Base-by-base conservation (phyloP, 2,888 invertebrate species). In the Criorhina ranunculi region DNA sequence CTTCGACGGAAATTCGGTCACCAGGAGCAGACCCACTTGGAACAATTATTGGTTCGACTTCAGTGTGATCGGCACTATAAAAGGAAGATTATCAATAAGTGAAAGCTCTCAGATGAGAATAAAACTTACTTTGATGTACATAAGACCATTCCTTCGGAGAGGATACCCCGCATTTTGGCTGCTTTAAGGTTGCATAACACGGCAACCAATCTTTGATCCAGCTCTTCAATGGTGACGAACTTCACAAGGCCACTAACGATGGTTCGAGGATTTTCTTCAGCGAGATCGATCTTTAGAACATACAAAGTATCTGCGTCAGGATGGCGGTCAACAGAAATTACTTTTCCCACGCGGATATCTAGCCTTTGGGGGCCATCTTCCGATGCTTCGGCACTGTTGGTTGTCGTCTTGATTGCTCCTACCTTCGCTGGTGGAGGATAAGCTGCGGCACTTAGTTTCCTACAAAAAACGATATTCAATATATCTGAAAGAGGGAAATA, bases 101-200 rank as follows among this genome's bases (percentile, higher is more conserved):
- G 31, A 0, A 15, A 31, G n/a, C 7, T 31, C 19, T 49, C 9
- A 35, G 11, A 44, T 67, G 51, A 6, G 40, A 17, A 17, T 31
- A 33, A 6, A 53, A 92, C 93, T 92, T 90, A 95, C 95, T 94
- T 92, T 51, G 97, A 97, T 12, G 98, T 97, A 93, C 98, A 98
- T 57, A 98, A 93, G 40, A 98, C 96, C 98, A 98, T 98, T 83
- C 98, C 98, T 90, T 96, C 95, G 0, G 98, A 98, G 88, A 96
- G 95, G 31, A 98, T 93, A 60, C 98, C 98, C 87, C 98, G 94
- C 95, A 99, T 97, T 93, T 98, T 99, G 11, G 98, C 98, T 40
- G 99, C 95, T 92, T 99, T 99, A 60, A 99, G 93, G 92, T 99
- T 99, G 88, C 98, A 98, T 60, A 99, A 92, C 2, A 99, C 97